A percentile compares a stretch with the other conserved stretches of the same genome.
These are phyloP conservation scores for Caenorhabditis virilis DNA, from an alignment of 2,888 invertebrate genomes.

Conservation along the genomic window DNA sequence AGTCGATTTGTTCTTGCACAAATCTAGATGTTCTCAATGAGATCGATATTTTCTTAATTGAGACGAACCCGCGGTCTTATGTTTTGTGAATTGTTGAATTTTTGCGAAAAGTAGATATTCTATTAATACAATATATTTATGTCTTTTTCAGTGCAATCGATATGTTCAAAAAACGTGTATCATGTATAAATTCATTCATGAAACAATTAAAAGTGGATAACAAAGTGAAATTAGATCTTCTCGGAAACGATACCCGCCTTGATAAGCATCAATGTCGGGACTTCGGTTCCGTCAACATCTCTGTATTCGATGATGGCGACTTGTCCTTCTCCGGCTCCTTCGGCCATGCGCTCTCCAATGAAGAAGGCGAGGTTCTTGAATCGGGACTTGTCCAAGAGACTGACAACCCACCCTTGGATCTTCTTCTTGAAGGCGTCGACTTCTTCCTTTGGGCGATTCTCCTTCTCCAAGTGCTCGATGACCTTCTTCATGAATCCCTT, in stretches of 20 bases:
- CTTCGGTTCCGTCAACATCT: constrained; percentile 50
- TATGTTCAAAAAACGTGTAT: constrained; percentile 18
- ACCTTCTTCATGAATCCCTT: constrained; percentile 96
- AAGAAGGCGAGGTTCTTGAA: constrained; percentile 68
- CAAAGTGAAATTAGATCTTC: constrained; percentile 73
- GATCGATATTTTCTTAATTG: no score
- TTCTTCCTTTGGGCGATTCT: constrained; percentile 62
- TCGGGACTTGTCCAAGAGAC: constrained; percentile 59
- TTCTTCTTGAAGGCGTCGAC: constrained; percentile 67
- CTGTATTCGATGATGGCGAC: constrained; percentile 88
- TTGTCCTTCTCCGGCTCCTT: constrained; percentile 67
- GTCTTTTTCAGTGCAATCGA: constrained; percentile 28
- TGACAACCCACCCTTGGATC: constrained; percentile 65
- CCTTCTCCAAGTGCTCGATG: constrained; percentile 72
- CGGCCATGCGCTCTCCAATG: constrained; percentile 65
- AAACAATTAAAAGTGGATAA: constrained; percentile 23
- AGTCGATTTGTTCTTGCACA: no score
- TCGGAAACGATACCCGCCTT: constrained; percentile 93
- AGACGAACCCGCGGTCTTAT: no score
- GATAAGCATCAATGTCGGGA: constrained; percentile 91
- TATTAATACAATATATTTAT: no score
- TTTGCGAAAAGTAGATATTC: no score
- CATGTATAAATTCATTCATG: constrained; percentile 39
- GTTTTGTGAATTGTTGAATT: no score
- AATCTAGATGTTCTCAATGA: no score